Evolutionary conservation across 2,113 vertebrate species (phyloP).

Genomic region (Ictalurus punctatus): DNA sequence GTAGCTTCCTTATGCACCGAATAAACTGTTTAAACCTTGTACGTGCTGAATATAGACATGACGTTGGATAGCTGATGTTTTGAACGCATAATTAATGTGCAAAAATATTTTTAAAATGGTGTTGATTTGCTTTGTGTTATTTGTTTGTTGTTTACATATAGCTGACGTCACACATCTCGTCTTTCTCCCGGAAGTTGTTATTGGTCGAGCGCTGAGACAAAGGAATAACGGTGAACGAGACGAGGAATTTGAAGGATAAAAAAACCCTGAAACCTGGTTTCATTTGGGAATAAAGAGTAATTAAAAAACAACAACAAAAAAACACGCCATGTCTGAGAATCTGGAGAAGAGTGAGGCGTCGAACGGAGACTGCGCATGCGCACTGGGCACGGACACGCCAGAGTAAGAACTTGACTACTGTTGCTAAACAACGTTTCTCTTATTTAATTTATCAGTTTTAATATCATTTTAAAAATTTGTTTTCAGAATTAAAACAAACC

Average conservation of each 20-base stretch:
- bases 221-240: neutral
- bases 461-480: neutral
- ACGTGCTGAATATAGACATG: too few relatives aligned
- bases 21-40: neutral
- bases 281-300: neutral
- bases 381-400: constrained; percentile 39
- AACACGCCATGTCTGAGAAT: constrained; percentile 25
- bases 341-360: constrained; percentile 4
- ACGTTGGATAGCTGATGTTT: neutral
- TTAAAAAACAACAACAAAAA: too few relatives aligned
- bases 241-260: neutral
- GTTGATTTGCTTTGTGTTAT: neutral
- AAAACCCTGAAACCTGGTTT: neutral
- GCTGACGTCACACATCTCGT: constrained; percentile 12
- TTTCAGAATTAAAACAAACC: neutral
- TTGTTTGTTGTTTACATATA: neutral
- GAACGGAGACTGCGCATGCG: constrained; percentile 64
- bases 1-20: neutral
- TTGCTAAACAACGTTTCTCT: neutral
- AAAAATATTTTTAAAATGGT: too few relatives aligned
- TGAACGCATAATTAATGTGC: neutral
- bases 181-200: constrained; percentile 9
- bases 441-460: neutral
- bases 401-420: neutral
- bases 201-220: constrained; percentile 14